Evolutionary conservation across 2,888 invertebrate species (phyloP), one percentile per base, ranked within the genome.

Genomic region (Sepioteuthis lessoniana): DNA sequence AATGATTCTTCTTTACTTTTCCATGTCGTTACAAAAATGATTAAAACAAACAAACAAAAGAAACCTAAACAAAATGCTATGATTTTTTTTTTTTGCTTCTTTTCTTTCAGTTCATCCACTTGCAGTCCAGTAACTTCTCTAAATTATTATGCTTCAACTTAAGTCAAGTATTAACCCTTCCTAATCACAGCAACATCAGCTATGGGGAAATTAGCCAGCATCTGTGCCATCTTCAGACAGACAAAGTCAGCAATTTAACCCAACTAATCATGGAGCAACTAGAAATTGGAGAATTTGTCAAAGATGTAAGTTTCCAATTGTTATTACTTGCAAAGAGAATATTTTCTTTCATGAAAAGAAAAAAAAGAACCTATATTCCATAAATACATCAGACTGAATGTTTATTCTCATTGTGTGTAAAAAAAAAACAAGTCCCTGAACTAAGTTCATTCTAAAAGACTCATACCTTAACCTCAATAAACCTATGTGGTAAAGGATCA

Each of bases 221-320:
- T 7, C 95, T 97, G 94, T 97, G 97, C 95, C 60, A 90, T 28
- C 93, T 96, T 38, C 95, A 95, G 93, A 93, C 94, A 16, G 92
- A 94, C 1, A 95, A 95, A 31, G 94, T 96, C 8, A 93, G 94
- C 7, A 94, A 95, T 16, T 91, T 96, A 16, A 94, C 95, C 16
- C 95, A 96, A 37, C 94, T 94, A 35, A 91, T 96, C 25, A 94
- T 96, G 28, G 94, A 94, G n/a, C 94, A 96, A 46, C 94, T 96
- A 31, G 95, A 96, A 93, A 95, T 96, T 55, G 96, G 96, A 10
- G 95, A 95, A 35, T 94, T 96, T 8, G 94, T 97, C 13, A 94
- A 96, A 94, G 95, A 96, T 94, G 97, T 97, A 94, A 94, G 95
- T 94, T 19, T 7, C n/a, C n/a, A 76, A n/a, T 76, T 76, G 76